Conservation (phyloP, 2,113 vertebrate genomes). For the Monopterus albus region DNA sequence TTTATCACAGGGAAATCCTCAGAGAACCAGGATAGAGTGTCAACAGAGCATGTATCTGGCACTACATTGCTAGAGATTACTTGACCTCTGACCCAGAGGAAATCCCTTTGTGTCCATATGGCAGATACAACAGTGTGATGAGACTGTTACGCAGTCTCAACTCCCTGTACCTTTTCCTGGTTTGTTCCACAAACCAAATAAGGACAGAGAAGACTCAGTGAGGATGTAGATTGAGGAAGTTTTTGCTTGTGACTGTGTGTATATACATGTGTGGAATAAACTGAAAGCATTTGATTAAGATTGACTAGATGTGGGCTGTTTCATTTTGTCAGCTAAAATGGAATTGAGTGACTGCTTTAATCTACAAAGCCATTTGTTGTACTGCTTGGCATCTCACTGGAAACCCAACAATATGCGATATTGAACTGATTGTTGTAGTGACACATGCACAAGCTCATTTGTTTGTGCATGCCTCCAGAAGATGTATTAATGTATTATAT, state of each 20-base stretch:
- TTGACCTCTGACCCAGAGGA: slow-evolving; percentile 62
- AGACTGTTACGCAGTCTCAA: slow-evolving; percentile 48
- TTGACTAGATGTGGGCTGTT: slow-evolving; percentile 51
- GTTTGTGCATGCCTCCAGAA: slow-evolving; percentile 14
- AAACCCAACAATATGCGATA: slow-evolving; percentile 33
- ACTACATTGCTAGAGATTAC: slow-evolving; percentile 50
- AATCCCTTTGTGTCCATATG: slow-evolving; percentile 48
- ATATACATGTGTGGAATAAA: slow-evolving; percentile 16
- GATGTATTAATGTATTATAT: slow-evolving; percentile 20
- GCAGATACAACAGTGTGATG: slow-evolving; percentile 34
- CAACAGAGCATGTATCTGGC: slow-evolving; percentile 27
- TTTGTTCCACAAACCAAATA: slow-evolving; percentile 38
- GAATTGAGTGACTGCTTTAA: slow-evolving; percentile 49
- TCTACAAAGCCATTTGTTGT: slow-evolving; percentile 39
- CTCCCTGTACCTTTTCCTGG: slow-evolving; percentile 12
- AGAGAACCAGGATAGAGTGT: slow-evolving; percentile 9
- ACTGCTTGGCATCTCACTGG: slow-evolving; percentile 8
- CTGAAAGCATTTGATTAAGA: slow-evolving; percentile 32
- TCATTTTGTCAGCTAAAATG: slow-evolving; percentile 52
- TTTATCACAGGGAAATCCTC: slow-evolving; percentile 38
- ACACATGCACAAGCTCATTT: slow-evolving; percentile 17
- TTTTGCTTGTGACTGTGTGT: slow-evolving; percentile 18
- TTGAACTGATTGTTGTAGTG: slow-evolving; percentile 25
- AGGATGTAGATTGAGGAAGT: slow-evolving; percentile 13
- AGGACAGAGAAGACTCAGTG: slow-evolving; percentile 23